Base-by-base conservation (phyloP, 1,140 invertebrate species). In the Protaetia brevitarsis region DNA sequence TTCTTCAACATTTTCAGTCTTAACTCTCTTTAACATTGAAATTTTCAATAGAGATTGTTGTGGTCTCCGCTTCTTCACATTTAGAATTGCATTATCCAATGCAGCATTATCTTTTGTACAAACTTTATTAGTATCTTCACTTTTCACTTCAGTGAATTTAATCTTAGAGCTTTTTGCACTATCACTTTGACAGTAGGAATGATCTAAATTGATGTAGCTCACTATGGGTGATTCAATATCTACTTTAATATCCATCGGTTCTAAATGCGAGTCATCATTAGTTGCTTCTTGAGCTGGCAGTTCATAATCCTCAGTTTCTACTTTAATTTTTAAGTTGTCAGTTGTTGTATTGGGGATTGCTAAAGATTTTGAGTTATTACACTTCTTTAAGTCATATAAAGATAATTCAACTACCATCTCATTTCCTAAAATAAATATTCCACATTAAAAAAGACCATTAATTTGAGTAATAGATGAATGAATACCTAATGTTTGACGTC, bases 401-500 rank as follows among this genome's bases (percentile, higher is more conserved):
- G 87, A 89, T 27, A 91, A 80, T 67, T 91, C 87, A 1, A 89
- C 82, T 19, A 88, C 78, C 6, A 91, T 93, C 81, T 95, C 92
- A 6, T 89, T 86, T 34, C 90, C 89, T 87, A 71, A 34, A 81
- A 79, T 36, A 26, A 60, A 26, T 64, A 28, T 31, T 45, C 30
- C 62, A 34, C n/a, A 63, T 13, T 51, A 16, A 58, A 62, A 8
- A 65, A 36, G 23, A n/a, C n/a, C n/a, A n/a, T 16, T 69, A 60
- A 8, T 10, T 10, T 11, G 16, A 4, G 10, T 6, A 10, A 26
- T 36, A n/a, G 41, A 31, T 64, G 41, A 8, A 37, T 8, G 26
- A 60, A 63, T 72, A 86, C 89, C 89, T 68, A 94, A 79, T 0
- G 89, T 94, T 80, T 94, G 91, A 51, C 94, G 74, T n/a, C 93